Conservation (phyloP, 2,113 vertebrate genomes). For the Antechinus flavipes region DNA sequence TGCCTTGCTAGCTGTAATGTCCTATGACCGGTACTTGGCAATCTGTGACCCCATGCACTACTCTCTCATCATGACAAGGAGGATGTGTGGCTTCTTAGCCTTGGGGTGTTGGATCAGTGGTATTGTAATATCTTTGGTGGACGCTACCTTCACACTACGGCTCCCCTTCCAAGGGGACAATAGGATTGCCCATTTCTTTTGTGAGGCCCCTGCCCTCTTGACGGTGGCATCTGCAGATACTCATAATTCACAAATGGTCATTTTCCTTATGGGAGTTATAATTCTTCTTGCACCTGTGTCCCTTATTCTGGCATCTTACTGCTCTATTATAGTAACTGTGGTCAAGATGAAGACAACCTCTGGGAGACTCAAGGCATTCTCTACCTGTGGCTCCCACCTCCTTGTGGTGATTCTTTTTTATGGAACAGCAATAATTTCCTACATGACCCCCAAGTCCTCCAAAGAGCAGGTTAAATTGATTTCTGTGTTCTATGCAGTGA, state of each 20-base stretch:
- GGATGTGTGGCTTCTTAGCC: neutral
- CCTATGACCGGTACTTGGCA: slow-evolving; percentile 67
- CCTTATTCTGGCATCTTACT: slow-evolving; percentile 72
- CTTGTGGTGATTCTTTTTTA: neutral
- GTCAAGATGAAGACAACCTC: slow-evolving; percentile 58
- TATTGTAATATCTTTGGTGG: slow-evolving; percentile 69
- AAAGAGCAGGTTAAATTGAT: slow-evolving; percentile 71
- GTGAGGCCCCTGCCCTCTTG: slow-evolving; percentile 73
- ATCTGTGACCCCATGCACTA: slow-evolving; percentile 76
- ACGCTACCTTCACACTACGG: slow-evolving; percentile 61
- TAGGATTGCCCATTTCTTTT: slow-evolving; percentile 78
- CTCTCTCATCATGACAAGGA: slow-evolving; percentile 58
- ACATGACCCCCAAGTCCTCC: slow-evolving; percentile 74
- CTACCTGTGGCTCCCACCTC: neutral
- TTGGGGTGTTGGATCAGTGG: slow-evolving; percentile 59
- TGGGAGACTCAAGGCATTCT: slow-evolving; percentile 30
- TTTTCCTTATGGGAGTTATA: slow-evolving; percentile 17
- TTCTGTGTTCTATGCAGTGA: slow-evolving; percentile 74
- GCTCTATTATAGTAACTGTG: slow-evolving; percentile 68
- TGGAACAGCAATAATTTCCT: slow-evolving; percentile 71
- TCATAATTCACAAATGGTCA: slow-evolving; percentile 40
- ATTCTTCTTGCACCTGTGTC: slow-evolving; percentile 52
- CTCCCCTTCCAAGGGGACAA: slow-evolving; percentile 74
- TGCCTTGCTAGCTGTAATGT: slow-evolving; percentile 74
- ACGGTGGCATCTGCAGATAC: slow-evolving; percentile 70